Base-by-base conservation (phyloP, 2,113 vertebrate genomes). In the Aspiorhynchus laticeps region DNA sequence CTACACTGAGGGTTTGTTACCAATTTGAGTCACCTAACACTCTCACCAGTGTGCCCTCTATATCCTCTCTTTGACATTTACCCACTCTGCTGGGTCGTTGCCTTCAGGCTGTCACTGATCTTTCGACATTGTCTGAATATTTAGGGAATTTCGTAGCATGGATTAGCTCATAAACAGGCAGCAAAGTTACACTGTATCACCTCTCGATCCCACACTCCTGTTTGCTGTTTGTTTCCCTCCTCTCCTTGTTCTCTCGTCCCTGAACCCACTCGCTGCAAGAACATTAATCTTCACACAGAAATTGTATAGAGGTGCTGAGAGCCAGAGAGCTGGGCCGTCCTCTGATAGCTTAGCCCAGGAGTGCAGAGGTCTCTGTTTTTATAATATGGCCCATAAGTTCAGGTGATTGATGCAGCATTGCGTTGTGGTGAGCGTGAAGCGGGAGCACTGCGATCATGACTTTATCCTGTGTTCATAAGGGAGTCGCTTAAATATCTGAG, bases 241-340 rank as follows among this genome's bases (percentile, higher is more conserved):
- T 41, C 31, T 69, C 83, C 61, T 51, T 26, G 28, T 56, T 73
- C 83, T 74, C 83, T 51, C 77, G 14, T 86, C 65, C 77, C 48
- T 71, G 78, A 86, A 48, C 75, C 61, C 19, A 19, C 79, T 86
- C 41, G 19, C 19, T 84, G 46, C 2, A 41, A 74, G 59, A 65
- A 76, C 87, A 88, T 88, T 85, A 85, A 88, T 85, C 84, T 83
- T 75, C 53, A 75, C 53, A 75, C 41, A 26, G 61, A 84, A 84
- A 74, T 84, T 53, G 69, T 74, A 24, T 24, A 38, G 83, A 59
- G 69, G 33, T 84, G 83, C 67, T 84, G 33, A 74, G 69, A 84
- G 31, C 51, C 21, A 59, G 51, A 75, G 48, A 74, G 48, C 51
- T 51, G 28, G 43, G 53, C 33, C 12, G 43, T 71, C 38, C 67